Percentiles rank a stretch among this genome's conserved stretches.
Conservation (phyloP, 2,797 vertebrate species). For the Eulemur mongoz region DNA sequence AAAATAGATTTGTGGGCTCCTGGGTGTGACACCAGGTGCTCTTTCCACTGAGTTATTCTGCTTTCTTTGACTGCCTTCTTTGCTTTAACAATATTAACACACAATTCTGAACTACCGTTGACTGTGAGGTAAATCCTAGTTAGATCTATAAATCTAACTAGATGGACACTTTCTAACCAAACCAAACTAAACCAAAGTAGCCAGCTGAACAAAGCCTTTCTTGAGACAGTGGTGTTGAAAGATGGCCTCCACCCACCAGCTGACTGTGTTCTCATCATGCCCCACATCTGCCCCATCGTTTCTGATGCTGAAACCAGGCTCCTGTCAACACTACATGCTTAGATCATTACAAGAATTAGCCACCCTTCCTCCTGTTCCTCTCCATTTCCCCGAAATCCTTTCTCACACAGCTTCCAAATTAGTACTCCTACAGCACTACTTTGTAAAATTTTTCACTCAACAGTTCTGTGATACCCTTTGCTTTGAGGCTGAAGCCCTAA, state of each 20-base stretch:
- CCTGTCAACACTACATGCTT: neutral
- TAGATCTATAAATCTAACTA: neutral
- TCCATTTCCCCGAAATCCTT: neutral
- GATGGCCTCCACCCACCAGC: neutral
- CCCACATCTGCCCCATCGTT: neutral
- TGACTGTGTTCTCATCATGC: neutral
- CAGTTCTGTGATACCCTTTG: neutral
- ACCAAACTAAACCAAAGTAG: neutral
- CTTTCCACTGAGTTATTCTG: neutral
- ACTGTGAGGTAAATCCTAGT: neutral
- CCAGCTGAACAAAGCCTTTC: neutral
- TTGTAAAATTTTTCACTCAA: neutral
- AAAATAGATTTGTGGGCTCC: constrained; percentile 57
- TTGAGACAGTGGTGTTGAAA: neutral
- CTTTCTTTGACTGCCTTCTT: constrained; percentile 27
- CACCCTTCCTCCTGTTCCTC: neutral
- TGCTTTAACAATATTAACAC: neutral
- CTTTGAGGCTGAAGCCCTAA: neutral
- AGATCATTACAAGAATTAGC: neutral
- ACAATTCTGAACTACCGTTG: neutral
- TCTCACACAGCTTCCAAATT: neutral
- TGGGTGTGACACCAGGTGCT: constrained; percentile 45
- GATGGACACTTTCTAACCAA: neutral
- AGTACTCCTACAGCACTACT: neutral
- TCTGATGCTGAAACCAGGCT: neutral